Percentiles rank a stretch among this genome's conserved stretches.
These are phyloP conservation scores for Agrotis puta DNA, from an alignment of 2,888 invertebrate species.

Conservation along the genomic window DNA sequence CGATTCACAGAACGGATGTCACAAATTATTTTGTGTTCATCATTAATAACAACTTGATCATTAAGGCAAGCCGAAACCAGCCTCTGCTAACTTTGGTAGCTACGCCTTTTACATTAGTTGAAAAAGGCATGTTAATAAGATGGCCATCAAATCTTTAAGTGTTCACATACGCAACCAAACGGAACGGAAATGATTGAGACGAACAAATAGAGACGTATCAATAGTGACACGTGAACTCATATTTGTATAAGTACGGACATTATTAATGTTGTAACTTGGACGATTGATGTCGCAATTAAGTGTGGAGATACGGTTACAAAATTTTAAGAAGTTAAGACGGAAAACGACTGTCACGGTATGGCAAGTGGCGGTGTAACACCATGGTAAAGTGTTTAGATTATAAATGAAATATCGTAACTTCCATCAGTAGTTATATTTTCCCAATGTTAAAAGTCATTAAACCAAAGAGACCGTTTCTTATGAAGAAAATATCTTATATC, in stretches of 20 bases:
- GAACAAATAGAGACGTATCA: slow-evolving; percentile 55
- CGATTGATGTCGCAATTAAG: slow-evolving; percentile 29
- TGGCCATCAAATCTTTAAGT: slow-evolving; percentile 37
- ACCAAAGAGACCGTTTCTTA: background rate
- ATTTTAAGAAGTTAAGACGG: slow-evolving; percentile 11
- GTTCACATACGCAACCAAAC: slow-evolving; percentile 29
- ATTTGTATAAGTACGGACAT: slow-evolving; percentile 40
- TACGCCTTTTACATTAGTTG: background rate
- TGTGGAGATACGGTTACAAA: slow-evolving; percentile 18
- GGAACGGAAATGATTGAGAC: slow-evolving; percentile 58
- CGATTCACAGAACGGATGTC: slow-evolving; percentile 8
- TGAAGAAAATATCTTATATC: background rate
- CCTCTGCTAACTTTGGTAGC: background rate
- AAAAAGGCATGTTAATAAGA: slow-evolving; percentile 32
- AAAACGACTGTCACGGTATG: background rate
- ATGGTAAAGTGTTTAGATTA: background rate
- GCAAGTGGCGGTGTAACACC: background rate
- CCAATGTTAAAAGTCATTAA: background rate
- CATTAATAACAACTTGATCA: slow-evolving; percentile 7
- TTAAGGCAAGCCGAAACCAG: slow-evolving; percentile 20
- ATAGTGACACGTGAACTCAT: slow-evolving; percentile 41
- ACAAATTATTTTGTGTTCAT: background rate
- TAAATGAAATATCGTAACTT: background rate
- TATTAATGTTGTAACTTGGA: slow-evolving; percentile 33
- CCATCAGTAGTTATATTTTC: background rate